These are phyloP conservation scores for Isoperla grammatica DNA, from an alignment of 2,888 invertebrate genomes.

Conservation along the genomic window DNA sequence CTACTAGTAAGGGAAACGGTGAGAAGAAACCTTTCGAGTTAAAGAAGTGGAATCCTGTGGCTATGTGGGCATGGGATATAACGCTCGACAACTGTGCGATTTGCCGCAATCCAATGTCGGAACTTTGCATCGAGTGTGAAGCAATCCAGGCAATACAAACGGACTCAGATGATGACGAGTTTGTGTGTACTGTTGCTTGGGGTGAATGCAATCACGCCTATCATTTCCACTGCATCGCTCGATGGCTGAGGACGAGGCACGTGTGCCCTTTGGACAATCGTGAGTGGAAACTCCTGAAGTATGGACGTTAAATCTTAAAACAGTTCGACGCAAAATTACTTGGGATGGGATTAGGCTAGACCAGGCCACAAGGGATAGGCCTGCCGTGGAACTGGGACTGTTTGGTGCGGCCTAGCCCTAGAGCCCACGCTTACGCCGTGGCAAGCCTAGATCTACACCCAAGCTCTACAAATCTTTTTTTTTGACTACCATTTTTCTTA, in stretches of 20 bases:
- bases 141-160: conserved; percentile 53
- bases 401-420: too few relatives aligned
- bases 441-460: too few relatives aligned
- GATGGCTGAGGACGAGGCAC: conserved; percentile 59
- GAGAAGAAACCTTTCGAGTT: conserved; percentile 98
- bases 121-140: conserved; percentile 60
- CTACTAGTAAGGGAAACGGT: conserved; percentile 81
- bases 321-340: too few relatives aligned
- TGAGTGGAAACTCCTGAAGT: conserved; percentile 64
- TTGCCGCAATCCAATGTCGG: conserved; percentile 62
- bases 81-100: conserved; percentile 62
- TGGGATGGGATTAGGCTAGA: too few relatives aligned
- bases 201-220: conserved; percentile 48
- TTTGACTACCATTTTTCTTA: too few relatives aligned
- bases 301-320: conserved; percentile 23
- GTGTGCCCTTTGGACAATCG: conserved; percentile 59
- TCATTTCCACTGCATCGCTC: conserved; percentile 60
- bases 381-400: too few relatives aligned
- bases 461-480: too few relatives aligned
- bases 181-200: too few relatives aligned
- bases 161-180: conserved; percentile 56
- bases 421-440: too few relatives aligned
- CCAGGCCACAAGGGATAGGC: too few relatives aligned
- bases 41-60: conserved; percentile 75
- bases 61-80: conserved; percentile 62